Evolutionary conservation across 2,888 invertebrate genomes (phyloP).

Genomic region (Morpho helenor): DNA sequence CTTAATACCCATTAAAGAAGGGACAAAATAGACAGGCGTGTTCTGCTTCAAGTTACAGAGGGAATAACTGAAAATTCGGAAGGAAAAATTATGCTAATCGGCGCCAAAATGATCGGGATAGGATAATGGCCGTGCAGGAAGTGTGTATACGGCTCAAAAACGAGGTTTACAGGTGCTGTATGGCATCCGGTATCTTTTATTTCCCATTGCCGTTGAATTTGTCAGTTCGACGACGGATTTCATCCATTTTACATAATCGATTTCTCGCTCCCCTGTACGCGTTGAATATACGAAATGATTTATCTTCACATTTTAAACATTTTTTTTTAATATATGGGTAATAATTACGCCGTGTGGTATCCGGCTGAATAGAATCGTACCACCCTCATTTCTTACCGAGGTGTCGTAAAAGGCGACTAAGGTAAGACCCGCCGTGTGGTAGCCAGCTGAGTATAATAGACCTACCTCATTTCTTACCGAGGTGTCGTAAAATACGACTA

Average conservation of each 20-base stretch:
- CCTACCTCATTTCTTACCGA: too few relatives aligned
- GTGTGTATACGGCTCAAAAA: slow-evolving; percentile 27
- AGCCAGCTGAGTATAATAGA: too few relatives aligned
- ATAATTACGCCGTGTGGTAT: too few relatives aligned
- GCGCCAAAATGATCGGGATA: slow-evolving; percentile 26
- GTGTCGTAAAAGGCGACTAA: too few relatives aligned
- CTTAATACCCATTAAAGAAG: slow-evolving; percentile 19
- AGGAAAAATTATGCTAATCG: slow-evolving; percentile 38
- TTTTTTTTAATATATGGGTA: too few relatives aligned
- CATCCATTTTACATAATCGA: slow-evolving; percentile 19
- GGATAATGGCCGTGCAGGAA: slow-evolving; percentile 25
- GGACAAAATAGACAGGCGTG: slow-evolving; percentile 22
- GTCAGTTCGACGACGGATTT: slow-evolving; percentile 4
- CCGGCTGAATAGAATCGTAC: too few relatives aligned
- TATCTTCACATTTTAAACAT: too few relatives aligned
- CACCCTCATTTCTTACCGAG: too few relatives aligned
- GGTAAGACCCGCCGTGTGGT: too few relatives aligned
- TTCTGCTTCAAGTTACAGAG: slow-evolving; percentile 23
- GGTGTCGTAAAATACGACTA: too few relatives aligned
- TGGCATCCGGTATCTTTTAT: slow-evolving; percentile 21
- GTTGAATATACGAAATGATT: too few relatives aligned
- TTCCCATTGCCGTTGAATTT: slow-evolving; percentile 18
- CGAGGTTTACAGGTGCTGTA: slow-evolving; percentile 26
- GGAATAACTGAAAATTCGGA: slow-evolving; percentile 31
- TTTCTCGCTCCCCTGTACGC: not conserved